These are phyloP conservation scores for Podabrus alpinus DNA, from an alignment of 2,888 invertebrate genomes.

Conservation along the genomic window DNA sequence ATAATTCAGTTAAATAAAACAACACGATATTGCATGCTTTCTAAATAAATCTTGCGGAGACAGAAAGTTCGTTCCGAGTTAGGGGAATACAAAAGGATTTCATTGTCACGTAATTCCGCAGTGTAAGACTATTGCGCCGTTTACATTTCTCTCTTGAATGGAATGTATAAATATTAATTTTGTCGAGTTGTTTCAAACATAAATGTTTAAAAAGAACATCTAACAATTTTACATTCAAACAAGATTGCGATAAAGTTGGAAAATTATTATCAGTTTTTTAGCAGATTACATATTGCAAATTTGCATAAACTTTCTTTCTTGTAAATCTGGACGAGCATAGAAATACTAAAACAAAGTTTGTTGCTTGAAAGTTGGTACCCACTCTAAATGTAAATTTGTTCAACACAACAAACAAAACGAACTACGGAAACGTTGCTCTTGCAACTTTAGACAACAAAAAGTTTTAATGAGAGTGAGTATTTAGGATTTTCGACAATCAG, in stretches of 20 bases:
- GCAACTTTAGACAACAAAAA: conserved; percentile 36
- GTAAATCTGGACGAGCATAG: conserved; percentile 19
- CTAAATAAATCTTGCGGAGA: conserved; percentile 29
- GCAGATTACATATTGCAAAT: conserved; percentile 2
- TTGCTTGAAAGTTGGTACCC: conserved; percentile 53
- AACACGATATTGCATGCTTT: conserved; percentile 24
- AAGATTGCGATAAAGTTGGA: background rate
- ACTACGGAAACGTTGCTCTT: conserved; percentile 40
- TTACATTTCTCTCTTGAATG: conserved; percentile 40
- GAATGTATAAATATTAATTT: conserved; percentile 40
- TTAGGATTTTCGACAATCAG: conserved; percentile 32
- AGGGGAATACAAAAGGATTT: conserved; percentile 38
- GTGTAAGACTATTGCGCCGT: conserved; percentile 39
- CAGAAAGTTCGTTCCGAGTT: conserved; percentile 26
- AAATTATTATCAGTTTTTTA: background rate
- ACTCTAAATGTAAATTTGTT: conserved; percentile 54
- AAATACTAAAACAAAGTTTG: conserved; percentile 39
- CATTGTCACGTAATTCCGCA: conserved; percentile 41
- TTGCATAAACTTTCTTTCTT: conserved; percentile 6
- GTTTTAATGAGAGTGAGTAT: conserved; percentile 35
- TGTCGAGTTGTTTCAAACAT: conserved; percentile 19
- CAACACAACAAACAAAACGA: conserved; percentile 46
- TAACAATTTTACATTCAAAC: background rate
- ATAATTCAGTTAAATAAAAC: conserved; percentile 1
- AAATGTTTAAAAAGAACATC: background rate